These are phyloP conservation scores for Corythornis madagascariensis DNA, from an alignment of 2,113 vertebrate genomes.

Conservation along the genomic window DNA sequence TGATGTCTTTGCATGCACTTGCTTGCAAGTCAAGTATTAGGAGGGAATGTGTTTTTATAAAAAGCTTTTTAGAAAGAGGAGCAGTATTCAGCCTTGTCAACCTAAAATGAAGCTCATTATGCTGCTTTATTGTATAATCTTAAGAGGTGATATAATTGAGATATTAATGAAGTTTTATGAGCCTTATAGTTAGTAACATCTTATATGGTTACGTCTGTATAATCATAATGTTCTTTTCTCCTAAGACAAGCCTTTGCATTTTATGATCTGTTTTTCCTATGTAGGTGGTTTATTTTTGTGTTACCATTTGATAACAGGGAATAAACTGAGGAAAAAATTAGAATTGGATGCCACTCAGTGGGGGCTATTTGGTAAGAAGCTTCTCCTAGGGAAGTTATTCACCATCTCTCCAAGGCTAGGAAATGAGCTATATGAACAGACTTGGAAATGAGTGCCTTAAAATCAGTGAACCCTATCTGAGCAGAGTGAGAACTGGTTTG, in stretches of 20 bases:
- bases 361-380: background rate
- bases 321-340: background rate
- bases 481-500: background rate
- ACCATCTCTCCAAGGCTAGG: background rate
- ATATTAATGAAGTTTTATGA: slow-evolving; percentile 13
- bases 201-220: background rate
- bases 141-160: slow-evolving; percentile 35
- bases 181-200: background rate
- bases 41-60: slow-evolving; percentile 36
- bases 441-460: background rate
- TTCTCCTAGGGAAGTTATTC: background rate
- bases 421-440: background rate
- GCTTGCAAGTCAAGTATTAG: slow-evolving; percentile 41
- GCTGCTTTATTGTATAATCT: slow-evolving; percentile 41
- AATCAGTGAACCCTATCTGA: background rate
- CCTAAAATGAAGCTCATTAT: slow-evolving; percentile 46
- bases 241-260: background rate
- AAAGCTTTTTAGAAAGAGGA: slow-evolving; percentile 45
- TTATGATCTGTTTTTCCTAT: background rate
- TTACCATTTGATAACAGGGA: background rate
- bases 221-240: background rate
- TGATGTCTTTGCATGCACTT: slow-evolving; percentile 21
- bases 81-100: slow-evolving; percentile 29
- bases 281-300: background rate
- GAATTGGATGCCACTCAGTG: background rate